phyloP scores from a whole-genome alignment of 2,888 invertebrate genomes.

The Drosophila kanekoi region DNA sequence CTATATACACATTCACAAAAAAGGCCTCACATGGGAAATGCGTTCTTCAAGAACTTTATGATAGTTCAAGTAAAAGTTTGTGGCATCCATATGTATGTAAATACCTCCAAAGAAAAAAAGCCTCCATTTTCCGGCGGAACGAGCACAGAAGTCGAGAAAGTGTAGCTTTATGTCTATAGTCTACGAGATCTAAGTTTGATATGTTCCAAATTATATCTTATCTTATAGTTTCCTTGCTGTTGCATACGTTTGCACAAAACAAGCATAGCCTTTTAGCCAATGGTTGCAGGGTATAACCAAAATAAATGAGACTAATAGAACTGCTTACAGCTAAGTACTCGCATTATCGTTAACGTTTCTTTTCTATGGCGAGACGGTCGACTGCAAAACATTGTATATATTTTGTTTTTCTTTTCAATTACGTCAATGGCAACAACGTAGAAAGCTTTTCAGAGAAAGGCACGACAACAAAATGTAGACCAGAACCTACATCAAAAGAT shows the following conservation, averaged over 20 bases:
- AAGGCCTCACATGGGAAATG: too few relatives aligned
- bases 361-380: conserved; percentile 4
- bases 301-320: conserved; percentile 8
- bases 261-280: neutral
- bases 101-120: too few relatives aligned
- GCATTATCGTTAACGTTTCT: conserved; percentile 27
- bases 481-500: conserved; percentile 43
- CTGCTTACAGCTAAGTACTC: conserved; percentile 19
- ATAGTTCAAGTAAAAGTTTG: too few relatives aligned
- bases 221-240: neutral
- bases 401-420: conserved; percentile 54
- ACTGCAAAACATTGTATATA: conserved; percentile 19
- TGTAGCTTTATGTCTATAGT: too few relatives aligned
- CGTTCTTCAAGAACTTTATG: too few relatives aligned
- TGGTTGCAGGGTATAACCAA: conserved; percentile 1
- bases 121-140: too few relatives aligned
- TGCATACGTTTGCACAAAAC: neutral
- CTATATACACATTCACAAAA: too few relatives aligned
- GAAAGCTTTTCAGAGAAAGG: conserved; percentile 15
- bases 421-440: conserved; percentile 58
- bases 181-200: too few relatives aligned
- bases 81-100: too few relatives aligned
- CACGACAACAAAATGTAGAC: conserved; percentile 24
- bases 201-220: neutral
- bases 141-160: too few relatives aligned